Percentiles rank a stretch among this genome's conserved stretches.
These are phyloP conservation scores for Carcina quercana DNA, from an alignment of 2,888 invertebrate genomes.

Conservation along the genomic window DNA sequence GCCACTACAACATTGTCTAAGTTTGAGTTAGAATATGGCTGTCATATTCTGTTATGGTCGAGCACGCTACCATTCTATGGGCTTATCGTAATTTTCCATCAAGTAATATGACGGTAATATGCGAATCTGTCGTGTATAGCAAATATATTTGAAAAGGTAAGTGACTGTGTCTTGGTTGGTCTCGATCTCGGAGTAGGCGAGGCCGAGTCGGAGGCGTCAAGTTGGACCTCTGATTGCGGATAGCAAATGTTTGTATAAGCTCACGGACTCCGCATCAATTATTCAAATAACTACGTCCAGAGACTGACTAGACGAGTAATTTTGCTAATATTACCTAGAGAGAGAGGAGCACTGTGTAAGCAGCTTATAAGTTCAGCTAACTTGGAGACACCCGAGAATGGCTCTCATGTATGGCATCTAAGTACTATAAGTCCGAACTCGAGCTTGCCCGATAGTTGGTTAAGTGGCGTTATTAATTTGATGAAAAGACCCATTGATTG, in stretches of 20 bases:
- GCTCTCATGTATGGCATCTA: conserved; percentile 33
- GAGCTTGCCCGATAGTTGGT: conserved; percentile 15
- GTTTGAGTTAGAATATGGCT: too few species aligned
- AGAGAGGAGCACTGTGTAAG: conserved; percentile 48
- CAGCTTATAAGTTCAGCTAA: conserved; percentile 62
- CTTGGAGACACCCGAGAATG: conserved; percentile 41
- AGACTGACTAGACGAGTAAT: conserved; percentile 52
- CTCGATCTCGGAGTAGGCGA: too few species aligned
- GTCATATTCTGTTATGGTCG: too few species aligned
- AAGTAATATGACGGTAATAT: too few species aligned
- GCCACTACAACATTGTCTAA: too few species aligned
- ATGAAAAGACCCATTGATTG: conserved; percentile 45
- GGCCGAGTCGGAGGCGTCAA: too few species aligned
- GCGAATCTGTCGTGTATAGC: too few species aligned
- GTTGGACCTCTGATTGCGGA: conserved; percentile 63
- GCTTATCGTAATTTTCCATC: too few species aligned
- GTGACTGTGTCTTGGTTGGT: too few species aligned
- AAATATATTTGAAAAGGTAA: too few species aligned
- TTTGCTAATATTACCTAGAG: conserved; percentile 52
- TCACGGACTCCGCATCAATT: conserved; percentile 59
- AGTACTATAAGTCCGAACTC: conserved; percentile 33
- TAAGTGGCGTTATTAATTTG: conserved; percentile 49
- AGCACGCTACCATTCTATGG: too few species aligned
- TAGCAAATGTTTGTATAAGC: conserved; percentile 62
- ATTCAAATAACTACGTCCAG: conserved; percentile 62